phyloP scores from a whole-genome alignment of 2,797 vertebrate species.

The Sarcoramphus papa region DNA sequence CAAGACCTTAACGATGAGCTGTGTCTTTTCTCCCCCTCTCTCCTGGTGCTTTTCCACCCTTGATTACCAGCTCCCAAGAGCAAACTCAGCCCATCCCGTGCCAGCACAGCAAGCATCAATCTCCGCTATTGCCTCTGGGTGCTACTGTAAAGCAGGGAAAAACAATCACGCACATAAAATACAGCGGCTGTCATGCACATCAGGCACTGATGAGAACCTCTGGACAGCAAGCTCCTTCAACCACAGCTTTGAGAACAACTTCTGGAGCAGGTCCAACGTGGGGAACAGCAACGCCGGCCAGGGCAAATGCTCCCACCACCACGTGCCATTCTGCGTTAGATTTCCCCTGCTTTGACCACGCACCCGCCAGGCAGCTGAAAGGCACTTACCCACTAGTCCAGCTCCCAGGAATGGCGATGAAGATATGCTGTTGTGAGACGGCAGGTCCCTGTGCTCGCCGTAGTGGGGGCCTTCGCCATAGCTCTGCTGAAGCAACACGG shows the following conservation, averaged over 20 bases:
- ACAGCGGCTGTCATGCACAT: accelerated
- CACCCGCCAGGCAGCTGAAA: neutral
- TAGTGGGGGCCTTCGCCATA: slow-evolving; percentile 90
- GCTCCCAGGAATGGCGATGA: slow-evolving; percentile 90
- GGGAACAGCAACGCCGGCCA: accelerated
- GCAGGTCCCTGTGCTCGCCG: slow-evolving; percentile 83
- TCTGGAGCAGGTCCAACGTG: neutral
- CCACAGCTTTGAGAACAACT: neutral
- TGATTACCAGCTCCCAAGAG: neutral
- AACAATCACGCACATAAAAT: neutral
- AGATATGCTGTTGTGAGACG: slow-evolving; percentile 72
- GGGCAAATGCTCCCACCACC: accelerated
- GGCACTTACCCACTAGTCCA: slow-evolving; percentile 85
- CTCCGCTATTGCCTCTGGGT: neutral
- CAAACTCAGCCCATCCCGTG: neutral
- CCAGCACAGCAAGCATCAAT: accelerated
- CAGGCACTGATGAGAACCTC: neutral
- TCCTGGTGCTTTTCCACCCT: neutral
- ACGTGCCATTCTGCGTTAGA: accelerated
- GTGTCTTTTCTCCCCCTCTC: neutral
- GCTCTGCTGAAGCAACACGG: slow-evolving; percentile 69
- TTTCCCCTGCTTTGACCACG: neutral
- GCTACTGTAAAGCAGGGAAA: neutral
- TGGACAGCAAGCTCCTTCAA: neutral
- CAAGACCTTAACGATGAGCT: neutral